Conservation (phyloP, 2,888 invertebrate genomes). For the Chrysolina americana region DNA sequence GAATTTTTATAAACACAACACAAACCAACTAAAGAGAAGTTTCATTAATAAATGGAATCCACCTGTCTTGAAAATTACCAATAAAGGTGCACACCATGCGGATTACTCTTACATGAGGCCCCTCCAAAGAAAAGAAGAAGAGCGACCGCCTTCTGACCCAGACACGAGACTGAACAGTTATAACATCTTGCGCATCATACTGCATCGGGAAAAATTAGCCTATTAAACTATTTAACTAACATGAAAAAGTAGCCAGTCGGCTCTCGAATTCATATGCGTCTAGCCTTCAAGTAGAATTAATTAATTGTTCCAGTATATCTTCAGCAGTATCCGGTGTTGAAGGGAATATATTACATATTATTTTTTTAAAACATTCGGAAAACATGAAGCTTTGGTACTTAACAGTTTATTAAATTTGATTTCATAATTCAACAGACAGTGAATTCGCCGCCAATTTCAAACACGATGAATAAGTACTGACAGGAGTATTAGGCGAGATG, state of each 20-base stretch:
- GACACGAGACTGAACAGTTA: conserved; percentile 73
- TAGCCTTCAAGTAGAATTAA: conserved; percentile 5
- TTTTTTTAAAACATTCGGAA: too few species aligned
- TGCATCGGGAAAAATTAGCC: conserved; percentile 49
- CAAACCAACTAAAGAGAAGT: conserved; percentile 61
- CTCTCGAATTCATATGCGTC: conserved; percentile 40
- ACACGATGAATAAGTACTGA: too few species aligned
- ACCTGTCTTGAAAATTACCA: conserved; percentile 62
- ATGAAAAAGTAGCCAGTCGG: conserved; percentile 43
- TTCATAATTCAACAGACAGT: too few species aligned
- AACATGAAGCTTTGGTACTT: too few species aligned
- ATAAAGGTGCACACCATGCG: conserved; percentile 54
- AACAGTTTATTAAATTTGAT: too few species aligned
- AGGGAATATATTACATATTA: too few species aligned
- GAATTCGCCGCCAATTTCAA: too few species aligned
- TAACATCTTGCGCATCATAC: conserved; percentile 67
- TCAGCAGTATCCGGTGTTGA: background rate
- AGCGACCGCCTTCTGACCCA: conserved; percentile 73
- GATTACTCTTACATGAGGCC: conserved; percentile 55
- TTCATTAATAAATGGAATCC: conserved; percentile 65
- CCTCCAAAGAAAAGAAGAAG: conserved; percentile 56
- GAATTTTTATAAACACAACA: conserved; percentile 29
- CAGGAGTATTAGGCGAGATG: too few species aligned
- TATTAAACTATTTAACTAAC: conserved; percentile 50
- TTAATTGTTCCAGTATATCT: background rate